Conservation (phyloP, 1,140 invertebrate genomes). For the Aradophagus sp. region DNA sequence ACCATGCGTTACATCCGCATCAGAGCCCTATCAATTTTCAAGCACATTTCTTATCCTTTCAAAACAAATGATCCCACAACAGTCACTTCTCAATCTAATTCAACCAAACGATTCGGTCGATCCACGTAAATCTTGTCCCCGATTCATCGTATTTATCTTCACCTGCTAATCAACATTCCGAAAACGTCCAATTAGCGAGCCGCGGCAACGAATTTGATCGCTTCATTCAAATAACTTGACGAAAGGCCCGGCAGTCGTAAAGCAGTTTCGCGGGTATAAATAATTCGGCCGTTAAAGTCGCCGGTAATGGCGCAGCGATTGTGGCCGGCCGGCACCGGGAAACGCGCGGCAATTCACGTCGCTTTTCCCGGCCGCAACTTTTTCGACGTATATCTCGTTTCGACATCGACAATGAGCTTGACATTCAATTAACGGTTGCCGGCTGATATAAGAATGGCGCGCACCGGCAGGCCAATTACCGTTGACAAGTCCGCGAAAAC, state of each 20-base stretch:
- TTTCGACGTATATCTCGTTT: constrained; percentile 28
- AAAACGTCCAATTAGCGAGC: constrained; percentile 47
- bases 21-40: too few species aligned
- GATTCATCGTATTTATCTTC: too few species aligned
- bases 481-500: constrained; percentile 10
- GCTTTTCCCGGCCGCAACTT: constrained; percentile 4
- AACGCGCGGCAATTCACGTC: constrained; percentile 20
- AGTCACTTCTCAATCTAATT: too few species aligned
- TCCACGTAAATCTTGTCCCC: too few species aligned
- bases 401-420: constrained; percentile 55
- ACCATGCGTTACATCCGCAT: too few species aligned
- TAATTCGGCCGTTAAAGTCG: too few species aligned
- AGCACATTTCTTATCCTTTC: too few species aligned
- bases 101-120: too few species aligned
- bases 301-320: too few species aligned
- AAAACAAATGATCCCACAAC: too few species aligned
- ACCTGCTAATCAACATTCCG: too few species aligned
- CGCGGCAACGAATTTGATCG: constrained; percentile 36
- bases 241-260: constrained; percentile 16
- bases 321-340: not conserved
- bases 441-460: constrained; percentile 42
- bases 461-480: constrained; percentile 25
- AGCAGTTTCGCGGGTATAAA: constrained; percentile 14
- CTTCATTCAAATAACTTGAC: constrained; percentile 36
- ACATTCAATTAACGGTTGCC: constrained; percentile 53